Evolutionary conservation across 2,888 invertebrate species (phyloP).

Genomic region (Nebria brevicollis): DNA sequence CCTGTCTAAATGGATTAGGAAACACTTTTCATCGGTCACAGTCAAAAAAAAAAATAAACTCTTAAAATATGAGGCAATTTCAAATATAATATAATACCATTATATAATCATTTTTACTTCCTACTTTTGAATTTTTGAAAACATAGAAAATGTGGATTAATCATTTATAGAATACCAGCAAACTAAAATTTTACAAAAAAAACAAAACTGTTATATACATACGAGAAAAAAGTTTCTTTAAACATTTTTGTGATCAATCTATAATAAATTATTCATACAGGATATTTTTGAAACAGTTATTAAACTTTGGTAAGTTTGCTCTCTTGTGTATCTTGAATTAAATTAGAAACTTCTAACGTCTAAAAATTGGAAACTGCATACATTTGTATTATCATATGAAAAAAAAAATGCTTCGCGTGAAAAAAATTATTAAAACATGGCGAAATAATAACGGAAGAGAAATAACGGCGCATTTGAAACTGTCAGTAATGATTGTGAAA

Average conservation of each 20-base stretch:
- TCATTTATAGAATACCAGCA: too few relatives aligned
- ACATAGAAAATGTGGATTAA: too few relatives aligned
- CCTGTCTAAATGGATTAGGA: too few relatives aligned
- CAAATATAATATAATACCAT: too few relatives aligned
- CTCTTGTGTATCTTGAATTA: neutral
- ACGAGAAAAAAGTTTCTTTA: neutral
- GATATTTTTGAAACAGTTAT: neutral
- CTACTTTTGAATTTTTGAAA: too few relatives aligned
- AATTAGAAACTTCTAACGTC: neutral
- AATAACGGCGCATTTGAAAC: conserved; percentile 15
- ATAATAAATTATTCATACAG: neutral
- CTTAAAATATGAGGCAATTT: too few relatives aligned
- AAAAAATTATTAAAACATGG: neutral
- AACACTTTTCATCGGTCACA: too few relatives aligned
- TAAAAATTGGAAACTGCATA: neutral
- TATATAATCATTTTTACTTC: too few relatives aligned
- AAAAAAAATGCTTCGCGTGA: neutral
- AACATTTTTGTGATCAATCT: neutral
- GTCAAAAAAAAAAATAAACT: too few relatives aligned
- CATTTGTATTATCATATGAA: conserved; percentile 3
- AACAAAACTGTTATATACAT: too few relatives aligned
- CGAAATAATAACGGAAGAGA: neutral
- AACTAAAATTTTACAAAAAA: too few relatives aligned
- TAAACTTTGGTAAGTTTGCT: neutral
- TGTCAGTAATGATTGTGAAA: conserved; percentile 24